phyloP scores from a whole-genome alignment of 53 echinoderm and acorn worm species.

The Temnopleurus reevesii region DNA sequence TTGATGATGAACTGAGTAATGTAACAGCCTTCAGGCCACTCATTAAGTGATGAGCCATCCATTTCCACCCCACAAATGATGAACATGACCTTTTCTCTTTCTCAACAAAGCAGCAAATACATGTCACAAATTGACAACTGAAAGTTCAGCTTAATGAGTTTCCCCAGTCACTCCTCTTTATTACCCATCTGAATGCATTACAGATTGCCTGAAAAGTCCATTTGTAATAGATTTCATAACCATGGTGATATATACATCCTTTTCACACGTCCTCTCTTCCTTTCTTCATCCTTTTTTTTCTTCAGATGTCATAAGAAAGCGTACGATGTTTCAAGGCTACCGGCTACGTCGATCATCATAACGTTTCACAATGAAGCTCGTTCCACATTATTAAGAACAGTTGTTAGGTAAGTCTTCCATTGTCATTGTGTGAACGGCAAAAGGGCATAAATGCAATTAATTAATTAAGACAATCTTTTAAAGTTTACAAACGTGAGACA shows the following conservation, averaged over 20 bases:
- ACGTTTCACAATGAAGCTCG: slow-evolving; percentile 99
- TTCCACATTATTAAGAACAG: slow-evolving; percentile 94
- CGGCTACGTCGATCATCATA: slow-evolving; percentile 89
- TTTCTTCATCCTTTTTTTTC: not conserved
- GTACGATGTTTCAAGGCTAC: slow-evolving; percentile 75
- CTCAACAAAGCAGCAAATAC: not conserved
- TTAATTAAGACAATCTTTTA: no score
- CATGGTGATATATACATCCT: not conserved
- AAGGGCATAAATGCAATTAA: no score
- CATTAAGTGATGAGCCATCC: no score
- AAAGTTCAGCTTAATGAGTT: not conserved
- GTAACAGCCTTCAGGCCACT: no score
- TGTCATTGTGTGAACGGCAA: no score
- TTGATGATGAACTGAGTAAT: no score
- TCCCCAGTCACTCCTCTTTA: not conserved
- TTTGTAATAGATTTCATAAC: not conserved
- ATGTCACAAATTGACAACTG: not conserved
- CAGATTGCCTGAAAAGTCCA: not conserved
- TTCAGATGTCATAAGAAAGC: slow-evolving; percentile 77
- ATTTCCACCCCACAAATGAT: not conserved
- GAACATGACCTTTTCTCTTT: not conserved
- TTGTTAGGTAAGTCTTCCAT: slow-evolving; percentile 73
- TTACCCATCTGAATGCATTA: not conserved
- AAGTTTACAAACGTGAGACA: no score
- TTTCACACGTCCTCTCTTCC: not conserved